These are phyloP conservation scores for Neofelis nebulosa DNA, from an alignment of 2,113 vertebrate species.

Conservation along the genomic window DNA sequence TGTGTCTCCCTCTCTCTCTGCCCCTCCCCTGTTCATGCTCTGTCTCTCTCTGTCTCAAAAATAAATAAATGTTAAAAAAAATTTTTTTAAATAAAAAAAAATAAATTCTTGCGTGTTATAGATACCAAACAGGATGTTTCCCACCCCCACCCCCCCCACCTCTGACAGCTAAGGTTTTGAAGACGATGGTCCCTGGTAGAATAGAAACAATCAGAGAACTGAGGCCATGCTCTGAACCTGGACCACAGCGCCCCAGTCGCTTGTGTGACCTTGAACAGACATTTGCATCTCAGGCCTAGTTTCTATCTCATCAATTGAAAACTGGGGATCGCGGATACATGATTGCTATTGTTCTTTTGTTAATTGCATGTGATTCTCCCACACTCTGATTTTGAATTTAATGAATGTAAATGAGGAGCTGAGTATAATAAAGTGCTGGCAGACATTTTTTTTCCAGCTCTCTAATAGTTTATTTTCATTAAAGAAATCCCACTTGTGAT, in stretches of 20 bases:
- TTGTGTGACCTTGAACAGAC: background rate
- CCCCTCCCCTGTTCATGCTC: no score
- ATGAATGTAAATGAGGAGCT: background rate
- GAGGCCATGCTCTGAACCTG: background rate
- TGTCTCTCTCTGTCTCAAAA: no score
- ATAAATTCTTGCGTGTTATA: background rate
- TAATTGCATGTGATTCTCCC: background rate
- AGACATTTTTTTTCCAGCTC: background rate
- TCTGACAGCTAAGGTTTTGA: background rate
- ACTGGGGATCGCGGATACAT: no score
- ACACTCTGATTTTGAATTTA: background rate
- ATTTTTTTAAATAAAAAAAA: no score
- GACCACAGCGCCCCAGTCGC: accelerated
- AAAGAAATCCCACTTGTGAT: background rate
- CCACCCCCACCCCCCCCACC: no score
- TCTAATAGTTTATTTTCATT: background rate
- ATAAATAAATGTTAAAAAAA: no score
- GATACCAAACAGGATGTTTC: background rate
- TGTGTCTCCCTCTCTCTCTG: no score
- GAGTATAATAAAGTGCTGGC: background rate
- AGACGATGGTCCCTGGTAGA: background rate
- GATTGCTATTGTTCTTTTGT: background rate
- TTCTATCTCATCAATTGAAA: background rate
- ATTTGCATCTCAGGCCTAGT: accelerated
- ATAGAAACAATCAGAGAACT: accelerated